A percentile compares a stretch with the other conserved stretches of the same genome.
These are phyloP conservation scores for Podabrus alpinus DNA, from an alignment of 2,888 invertebrate species.

Conservation along the genomic window DNA sequence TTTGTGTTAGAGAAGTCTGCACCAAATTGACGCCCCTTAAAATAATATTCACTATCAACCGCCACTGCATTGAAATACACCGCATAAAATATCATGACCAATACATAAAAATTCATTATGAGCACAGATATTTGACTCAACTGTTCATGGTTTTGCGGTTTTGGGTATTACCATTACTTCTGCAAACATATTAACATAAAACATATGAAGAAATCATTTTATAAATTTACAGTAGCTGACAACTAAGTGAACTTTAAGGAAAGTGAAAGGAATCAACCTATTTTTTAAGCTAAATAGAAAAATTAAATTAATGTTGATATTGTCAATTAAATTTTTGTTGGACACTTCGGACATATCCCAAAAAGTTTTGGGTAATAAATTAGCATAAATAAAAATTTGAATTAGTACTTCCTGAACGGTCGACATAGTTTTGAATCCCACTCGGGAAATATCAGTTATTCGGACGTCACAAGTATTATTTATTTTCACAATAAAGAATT, in stretches of 20 bases:
- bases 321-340: neutral
- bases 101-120: neutral
- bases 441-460: neutral
- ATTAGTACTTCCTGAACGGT: neutral
- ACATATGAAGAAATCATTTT: neutral
- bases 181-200: neutral
- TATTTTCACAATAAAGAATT: neutral
- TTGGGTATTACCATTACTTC: neutral
- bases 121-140: neutral
- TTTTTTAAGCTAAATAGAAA: conserved; percentile 4
- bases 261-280: conserved; percentile 19
- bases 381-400: neutral
- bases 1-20: neutral
- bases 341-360: neutral
- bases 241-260: conserved; percentile 6
- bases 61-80: neutral
- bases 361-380: neutral
- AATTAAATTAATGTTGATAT: neutral
- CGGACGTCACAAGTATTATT: neutral
- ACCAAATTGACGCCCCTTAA: neutral
- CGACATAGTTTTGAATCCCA: neutral
- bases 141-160: neutral
- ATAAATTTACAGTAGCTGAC: conserved; percentile 10
- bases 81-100: neutral
- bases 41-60: neutral